These are phyloP conservation scores for Pristionchus entomophagus DNA, from an alignment of 2,888 invertebrate species.

Conservation along the genomic window DNA sequence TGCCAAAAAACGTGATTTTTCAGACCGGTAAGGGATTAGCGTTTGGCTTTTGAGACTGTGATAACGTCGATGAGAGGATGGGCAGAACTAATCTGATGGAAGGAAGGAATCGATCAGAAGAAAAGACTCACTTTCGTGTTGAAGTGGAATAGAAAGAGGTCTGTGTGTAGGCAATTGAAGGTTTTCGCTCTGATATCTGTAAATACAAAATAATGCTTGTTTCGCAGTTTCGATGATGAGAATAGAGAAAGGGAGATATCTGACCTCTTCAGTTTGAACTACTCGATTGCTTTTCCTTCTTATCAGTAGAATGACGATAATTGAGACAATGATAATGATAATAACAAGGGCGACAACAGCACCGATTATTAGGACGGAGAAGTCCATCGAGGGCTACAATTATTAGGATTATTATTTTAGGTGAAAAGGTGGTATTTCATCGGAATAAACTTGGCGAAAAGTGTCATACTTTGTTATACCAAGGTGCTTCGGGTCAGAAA, in stretches of 20 bases:
- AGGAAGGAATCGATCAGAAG: not conserved
- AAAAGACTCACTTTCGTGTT: not conserved
- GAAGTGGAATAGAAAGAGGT: conserved; percentile 13
- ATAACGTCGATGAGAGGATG: not conserved
- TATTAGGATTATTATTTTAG: too few relatives aligned
- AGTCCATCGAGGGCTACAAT: not conserved
- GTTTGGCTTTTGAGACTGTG: not conserved
- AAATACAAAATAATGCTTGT: not conserved
- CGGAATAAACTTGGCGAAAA: too few relatives aligned
- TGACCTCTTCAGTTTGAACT: not conserved
- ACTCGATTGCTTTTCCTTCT: not conserved
- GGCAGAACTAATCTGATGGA: not conserved
- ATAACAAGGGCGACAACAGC: not conserved
- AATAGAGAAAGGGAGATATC: too few relatives aligned
- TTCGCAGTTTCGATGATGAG: not conserved
- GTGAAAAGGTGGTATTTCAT: too few relatives aligned
- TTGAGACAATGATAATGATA: not conserved
- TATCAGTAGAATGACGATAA: not conserved
- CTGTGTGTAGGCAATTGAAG: not conserved
- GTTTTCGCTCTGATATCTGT: not conserved
- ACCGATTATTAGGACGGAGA: not conserved
- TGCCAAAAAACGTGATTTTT: not conserved
- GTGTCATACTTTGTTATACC: too few relatives aligned
- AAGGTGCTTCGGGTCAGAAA: too few relatives aligned
- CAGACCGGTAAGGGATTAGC: not conserved